Conservation (phyloP, 1,140 invertebrate genomes). For the Agrypnia vestita region DNA sequence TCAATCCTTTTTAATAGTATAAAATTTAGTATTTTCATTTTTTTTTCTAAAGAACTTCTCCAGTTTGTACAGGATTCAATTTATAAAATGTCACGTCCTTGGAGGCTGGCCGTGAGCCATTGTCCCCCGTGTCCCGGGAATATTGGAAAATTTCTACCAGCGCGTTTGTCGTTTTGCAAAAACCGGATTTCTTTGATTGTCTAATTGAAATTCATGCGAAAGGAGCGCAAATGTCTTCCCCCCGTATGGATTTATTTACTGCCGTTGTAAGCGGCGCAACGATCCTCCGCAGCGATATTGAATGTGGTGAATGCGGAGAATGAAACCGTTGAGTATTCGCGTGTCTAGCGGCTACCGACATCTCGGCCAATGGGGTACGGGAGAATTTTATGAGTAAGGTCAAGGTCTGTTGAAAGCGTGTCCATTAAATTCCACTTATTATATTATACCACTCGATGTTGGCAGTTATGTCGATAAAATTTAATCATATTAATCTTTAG, state of each 20-base stretch:
- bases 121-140: not conserved
- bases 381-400: constrained; percentile 24
- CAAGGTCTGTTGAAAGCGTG: constrained; percentile 20
- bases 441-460: not conserved
- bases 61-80: too few species aligned
- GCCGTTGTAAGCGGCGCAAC: not conserved
- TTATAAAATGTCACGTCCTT: too few species aligned
- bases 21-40: too few species aligned
- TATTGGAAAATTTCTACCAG: not conserved
- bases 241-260: constrained; percentile 6
- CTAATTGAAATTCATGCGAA: constrained; percentile 26
- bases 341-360: not conserved
- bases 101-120: too few species aligned
- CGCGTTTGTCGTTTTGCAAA: constrained; percentile 1
- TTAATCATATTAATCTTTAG: too few species aligned
- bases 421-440: constrained; percentile 17
- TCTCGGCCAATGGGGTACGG: not conserved
- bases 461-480: too few species aligned
- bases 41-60: too few species aligned
- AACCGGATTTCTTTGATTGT: constrained; percentile 24
- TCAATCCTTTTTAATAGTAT: too few species aligned
- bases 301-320: not conserved
- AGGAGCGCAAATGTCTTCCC: constrained; percentile 34
- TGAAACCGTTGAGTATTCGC: not conserved
- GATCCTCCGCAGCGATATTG: not conserved